Percentiles rank a stretch among this genome's conserved stretches.
Evolutionary conservation across 2,113 vertebrate species (phyloP).

Genomic region (Lasiurus borealis): DNA sequence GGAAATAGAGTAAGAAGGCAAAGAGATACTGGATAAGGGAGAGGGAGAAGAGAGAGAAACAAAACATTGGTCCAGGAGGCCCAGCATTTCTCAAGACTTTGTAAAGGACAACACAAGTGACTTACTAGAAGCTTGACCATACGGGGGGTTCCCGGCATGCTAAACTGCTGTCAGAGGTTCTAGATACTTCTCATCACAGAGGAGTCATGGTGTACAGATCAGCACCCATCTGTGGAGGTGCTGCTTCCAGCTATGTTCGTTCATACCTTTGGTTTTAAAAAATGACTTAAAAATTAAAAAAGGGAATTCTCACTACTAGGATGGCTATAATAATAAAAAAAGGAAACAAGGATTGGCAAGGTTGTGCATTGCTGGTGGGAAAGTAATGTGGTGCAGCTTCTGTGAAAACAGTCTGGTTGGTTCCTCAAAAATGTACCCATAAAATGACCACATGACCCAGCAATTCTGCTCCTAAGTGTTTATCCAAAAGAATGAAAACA

Average conservation of each 20-base stretch:
- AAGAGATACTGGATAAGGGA: background rate
- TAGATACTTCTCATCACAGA: background rate
- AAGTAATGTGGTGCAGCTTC: background rate
- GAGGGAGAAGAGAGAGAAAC: background rate
- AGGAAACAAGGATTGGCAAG: background rate
- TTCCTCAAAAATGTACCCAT: background rate
- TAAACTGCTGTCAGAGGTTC: background rate
- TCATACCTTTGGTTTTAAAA: background rate
- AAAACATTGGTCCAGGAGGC: background rate
- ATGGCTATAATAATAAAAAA: background rate
- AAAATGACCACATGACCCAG: background rate
- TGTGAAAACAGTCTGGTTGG: background rate
- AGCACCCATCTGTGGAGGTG: background rate
- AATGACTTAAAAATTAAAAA: background rate
- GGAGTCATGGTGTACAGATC: background rate
- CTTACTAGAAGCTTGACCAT: background rate
- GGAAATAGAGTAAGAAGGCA: conserved; percentile 1
- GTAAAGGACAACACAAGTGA: background rate
- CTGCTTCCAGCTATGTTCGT: background rate
- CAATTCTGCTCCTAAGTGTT: background rate
- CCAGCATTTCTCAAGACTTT: background rate
- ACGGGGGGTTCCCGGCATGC: background rate
- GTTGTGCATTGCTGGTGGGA: background rate
- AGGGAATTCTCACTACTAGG: background rate
- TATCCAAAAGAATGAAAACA: background rate